phyloP scores from a whole-genome alignment of 2,888 invertebrate species.

The Synanthedon andrenaeformis region DNA sequence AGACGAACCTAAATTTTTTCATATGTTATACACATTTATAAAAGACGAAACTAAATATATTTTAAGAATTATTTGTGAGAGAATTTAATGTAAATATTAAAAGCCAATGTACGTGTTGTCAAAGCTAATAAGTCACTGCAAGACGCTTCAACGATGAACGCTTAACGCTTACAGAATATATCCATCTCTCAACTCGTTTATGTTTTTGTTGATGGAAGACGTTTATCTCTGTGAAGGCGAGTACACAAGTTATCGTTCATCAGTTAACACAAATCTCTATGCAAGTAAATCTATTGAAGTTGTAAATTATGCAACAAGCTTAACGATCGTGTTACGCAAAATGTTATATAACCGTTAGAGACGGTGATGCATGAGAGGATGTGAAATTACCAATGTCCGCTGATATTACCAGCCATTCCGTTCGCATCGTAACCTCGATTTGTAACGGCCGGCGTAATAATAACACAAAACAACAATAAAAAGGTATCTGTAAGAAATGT shows the following conservation, averaged over 20 bases:
- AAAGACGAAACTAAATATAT: too few relatives aligned
- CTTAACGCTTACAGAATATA: neutral
- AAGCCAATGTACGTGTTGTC: too few relatives aligned
- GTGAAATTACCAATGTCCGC: conserved; percentile 16
- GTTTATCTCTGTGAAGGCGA: neutral
- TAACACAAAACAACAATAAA: conserved; percentile 1
- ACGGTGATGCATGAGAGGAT: conserved; percentile 23
- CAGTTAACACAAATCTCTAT: conserved; percentile 7
- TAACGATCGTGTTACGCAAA: conserved; percentile 34
- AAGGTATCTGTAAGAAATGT: neutral
- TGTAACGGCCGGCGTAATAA: conserved; percentile 4
- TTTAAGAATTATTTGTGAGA: too few relatives aligned
- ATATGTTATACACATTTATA: too few relatives aligned
- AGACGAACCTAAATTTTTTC: too few relatives aligned
- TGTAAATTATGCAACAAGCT: conserved; percentile 25
- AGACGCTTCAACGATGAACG: neutral
- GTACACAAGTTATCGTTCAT: conserved; percentile 3
- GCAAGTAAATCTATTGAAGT: neutral
- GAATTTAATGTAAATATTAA: too few relatives aligned
- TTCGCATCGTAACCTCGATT: neutral
- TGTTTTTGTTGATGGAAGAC: neutral
- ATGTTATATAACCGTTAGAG: conserved; percentile 33
- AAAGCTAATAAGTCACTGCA: neutral
- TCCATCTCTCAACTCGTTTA: conserved; percentile 2
- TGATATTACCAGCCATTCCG: conserved; percentile 1